These are phyloP conservation scores for Eutolmus rufibarbis DNA, from an alignment of 2,888 invertebrate genomes.

Conservation along the genomic window DNA sequence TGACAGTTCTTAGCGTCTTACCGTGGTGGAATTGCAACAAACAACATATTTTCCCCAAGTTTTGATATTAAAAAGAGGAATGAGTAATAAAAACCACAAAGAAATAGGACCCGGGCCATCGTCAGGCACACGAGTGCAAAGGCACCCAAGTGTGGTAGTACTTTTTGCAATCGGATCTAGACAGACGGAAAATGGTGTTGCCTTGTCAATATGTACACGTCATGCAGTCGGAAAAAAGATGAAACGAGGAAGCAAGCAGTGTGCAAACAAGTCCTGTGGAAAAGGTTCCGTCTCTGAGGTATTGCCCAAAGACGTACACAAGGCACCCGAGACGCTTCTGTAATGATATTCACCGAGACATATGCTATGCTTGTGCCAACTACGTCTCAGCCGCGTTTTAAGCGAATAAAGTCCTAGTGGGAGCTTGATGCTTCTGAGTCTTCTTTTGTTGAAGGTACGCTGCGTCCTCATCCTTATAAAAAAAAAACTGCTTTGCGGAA, in stretches of 20 bases:
- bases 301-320: slow-evolving; percentile 30
- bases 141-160: background rate
- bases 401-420: background rate
- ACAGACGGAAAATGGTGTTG: slow-evolving; percentile 38
- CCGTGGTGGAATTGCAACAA: slow-evolving; percentile 44
- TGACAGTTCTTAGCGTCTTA: slow-evolving; percentile 50
- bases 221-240: slow-evolving; percentile 33
- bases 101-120: background rate
- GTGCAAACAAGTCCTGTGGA: slow-evolving; percentile 36
- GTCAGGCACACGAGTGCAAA: background rate
- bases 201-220: slow-evolving; percentile 40
- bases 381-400: slow-evolving; percentile 14
- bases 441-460: slow-evolving; percentile 19
- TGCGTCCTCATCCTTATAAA: slow-evolving; percentile 2
- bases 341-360: slow-evolving; percentile 35
- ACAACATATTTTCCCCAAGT: slow-evolving; percentile 38
- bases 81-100: slow-evolving; percentile 30
- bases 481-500: slow-evolving; percentile 12
- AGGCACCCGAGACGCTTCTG: slow-evolving; percentile 24
- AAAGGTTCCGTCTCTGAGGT: slow-evolving; percentile 35
- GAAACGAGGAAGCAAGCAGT: slow-evolving; percentile 16
- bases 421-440: background rate
- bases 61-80: slow-evolving; percentile 29
- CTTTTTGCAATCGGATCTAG: slow-evolving; percentile 36
- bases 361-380: slow-evolving; percentile 7